Conservation (phyloP, 1,140 invertebrate genomes). For the Hylaeus volcanicus region DNA sequence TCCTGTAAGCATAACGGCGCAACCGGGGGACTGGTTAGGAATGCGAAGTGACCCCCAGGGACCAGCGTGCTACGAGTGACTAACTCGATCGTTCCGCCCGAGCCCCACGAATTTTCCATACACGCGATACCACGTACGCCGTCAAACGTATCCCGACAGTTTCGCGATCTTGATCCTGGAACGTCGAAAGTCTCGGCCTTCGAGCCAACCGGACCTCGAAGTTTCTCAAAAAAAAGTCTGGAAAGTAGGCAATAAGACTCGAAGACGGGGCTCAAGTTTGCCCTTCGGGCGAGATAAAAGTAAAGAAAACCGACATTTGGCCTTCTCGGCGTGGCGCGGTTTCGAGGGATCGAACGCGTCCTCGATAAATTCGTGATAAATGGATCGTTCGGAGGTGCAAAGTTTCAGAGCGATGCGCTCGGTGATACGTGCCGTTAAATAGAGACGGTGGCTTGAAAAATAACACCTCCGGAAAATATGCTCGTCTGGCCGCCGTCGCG, state of each 20-base stretch:
- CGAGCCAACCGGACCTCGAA: not conserved
- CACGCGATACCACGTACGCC: too few relatives aligned
- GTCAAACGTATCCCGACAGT: not conserved
- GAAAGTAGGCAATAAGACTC: not conserved
- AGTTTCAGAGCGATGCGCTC: not conserved
- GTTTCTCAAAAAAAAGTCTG: not conserved
- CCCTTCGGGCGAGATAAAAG: not conserved
- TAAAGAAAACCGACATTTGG: not conserved
- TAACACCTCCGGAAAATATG: not conserved
- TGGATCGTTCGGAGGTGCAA: not conserved
- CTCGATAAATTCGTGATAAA: conserved; percentile 15
- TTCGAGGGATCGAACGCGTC: not conserved
- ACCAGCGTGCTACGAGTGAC: conserved; percentile 20
- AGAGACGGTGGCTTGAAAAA: not conserved
- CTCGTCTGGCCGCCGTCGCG: not conserved
- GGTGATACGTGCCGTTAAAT: not conserved
- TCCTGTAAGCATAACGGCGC: conserved; percentile 1
- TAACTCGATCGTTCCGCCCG: conserved; percentile 1
- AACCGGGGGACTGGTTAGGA: conserved; percentile 16
- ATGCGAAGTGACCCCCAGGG: conserved; percentile 16
- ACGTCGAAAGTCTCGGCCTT: not conserved
- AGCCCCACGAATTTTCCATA: too few relatives aligned
- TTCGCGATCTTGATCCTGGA: not conserved
- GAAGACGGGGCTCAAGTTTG: not conserved
- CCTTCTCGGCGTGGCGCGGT: not conserved